These are phyloP conservation scores for Botia kubotai DNA, from an alignment of 2,797 vertebrate genomes.

Conservation along the genomic window DNA sequence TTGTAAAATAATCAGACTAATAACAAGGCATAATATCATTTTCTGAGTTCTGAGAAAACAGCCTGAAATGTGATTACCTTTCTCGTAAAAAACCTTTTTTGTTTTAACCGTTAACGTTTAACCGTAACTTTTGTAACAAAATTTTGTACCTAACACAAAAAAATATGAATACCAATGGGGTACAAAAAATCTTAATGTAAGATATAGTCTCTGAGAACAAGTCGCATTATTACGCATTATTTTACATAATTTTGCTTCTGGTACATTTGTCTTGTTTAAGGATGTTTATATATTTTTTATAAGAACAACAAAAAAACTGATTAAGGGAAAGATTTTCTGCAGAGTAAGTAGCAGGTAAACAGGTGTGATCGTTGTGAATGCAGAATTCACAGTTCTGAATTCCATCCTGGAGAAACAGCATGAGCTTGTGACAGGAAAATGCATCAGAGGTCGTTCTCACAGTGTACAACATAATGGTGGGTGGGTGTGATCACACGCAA, in stretches of 20 bases:
- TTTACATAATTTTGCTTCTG: not conserved
- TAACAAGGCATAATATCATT: too few relatives aligned
- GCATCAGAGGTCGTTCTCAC: conserved; percentile 64
- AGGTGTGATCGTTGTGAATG: not conserved
- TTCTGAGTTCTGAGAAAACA: too few relatives aligned
- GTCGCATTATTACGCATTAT: not conserved
- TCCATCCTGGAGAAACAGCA: conserved; percentile 17
- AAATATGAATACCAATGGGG: not conserved
- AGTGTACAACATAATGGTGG: conserved; percentile 62
- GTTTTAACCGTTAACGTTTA: too few relatives aligned
- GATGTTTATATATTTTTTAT: not conserved
- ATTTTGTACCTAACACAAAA: not conserved
- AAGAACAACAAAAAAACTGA: not conserved
- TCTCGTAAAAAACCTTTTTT: too few relatives aligned
- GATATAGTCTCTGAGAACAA: not conserved
- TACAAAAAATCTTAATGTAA: not conserved
- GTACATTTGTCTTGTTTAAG: not conserved
- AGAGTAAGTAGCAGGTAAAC: conserved; percentile 17
- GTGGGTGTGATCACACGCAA: conserved; percentile 51
- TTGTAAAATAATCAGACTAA: not conserved
- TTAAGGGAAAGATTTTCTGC: not conserved
- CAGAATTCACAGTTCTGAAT: conserved; percentile 13
- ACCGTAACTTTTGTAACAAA: not conserved
- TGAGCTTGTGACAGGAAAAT: conserved; percentile 42
- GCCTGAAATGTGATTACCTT: not conserved